Percentiles rank a stretch among this genome's conserved stretches.
phyloP scores from a whole-genome alignment of 2,113 vertebrate genomes.

The Pangasianodon gigas region DNA sequence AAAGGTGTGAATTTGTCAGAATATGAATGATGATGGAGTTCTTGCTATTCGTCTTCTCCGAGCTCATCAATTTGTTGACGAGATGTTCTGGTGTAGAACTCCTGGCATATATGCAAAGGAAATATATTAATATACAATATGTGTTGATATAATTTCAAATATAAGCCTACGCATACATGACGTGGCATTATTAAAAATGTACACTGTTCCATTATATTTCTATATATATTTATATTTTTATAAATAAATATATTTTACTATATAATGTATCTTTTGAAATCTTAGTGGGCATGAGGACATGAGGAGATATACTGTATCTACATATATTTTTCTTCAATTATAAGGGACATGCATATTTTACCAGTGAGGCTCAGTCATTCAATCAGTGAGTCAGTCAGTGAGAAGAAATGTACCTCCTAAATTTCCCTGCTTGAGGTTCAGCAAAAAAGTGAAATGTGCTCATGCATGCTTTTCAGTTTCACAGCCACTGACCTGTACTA shows the following conservation, averaged over 20 bases:
- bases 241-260: background rate
- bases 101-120: background rate
- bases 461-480: background rate
- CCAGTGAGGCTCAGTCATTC: background rate
- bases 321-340: background rate
- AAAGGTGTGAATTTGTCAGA: constrained; percentile 24
- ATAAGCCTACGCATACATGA: background rate
- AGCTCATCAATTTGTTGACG: background rate
- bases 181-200: background rate
- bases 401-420: background rate
- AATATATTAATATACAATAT: background rate
- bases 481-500: background rate
- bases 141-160: background rate
- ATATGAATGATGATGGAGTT: constrained; percentile 15
- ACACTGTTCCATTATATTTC: background rate
- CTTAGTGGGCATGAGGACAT: background rate
- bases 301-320: background rate
- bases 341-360: background rate
- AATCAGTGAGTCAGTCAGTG: background rate
- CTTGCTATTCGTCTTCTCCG: background rate
- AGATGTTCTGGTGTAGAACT: background rate
- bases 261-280: background rate
- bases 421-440: background rate
- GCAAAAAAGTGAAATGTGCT: constrained; percentile 3
- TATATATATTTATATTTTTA: background rate